phyloP scores from a whole-genome alignment of 2,113 vertebrate genomes.

The Pelecanoides urinatrix region DNA sequence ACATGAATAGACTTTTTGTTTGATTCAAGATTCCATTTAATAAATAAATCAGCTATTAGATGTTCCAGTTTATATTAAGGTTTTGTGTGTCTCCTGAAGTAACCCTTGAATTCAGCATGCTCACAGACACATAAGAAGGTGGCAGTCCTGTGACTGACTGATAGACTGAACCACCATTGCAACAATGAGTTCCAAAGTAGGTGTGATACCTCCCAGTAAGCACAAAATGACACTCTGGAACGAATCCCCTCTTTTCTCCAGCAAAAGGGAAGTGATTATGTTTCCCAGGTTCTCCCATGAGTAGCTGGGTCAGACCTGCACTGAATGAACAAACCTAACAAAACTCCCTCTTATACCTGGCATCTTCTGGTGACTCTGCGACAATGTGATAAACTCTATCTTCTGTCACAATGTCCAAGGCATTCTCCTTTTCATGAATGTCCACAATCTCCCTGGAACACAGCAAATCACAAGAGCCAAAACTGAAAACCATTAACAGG shows the following conservation, averaged over 20 bases:
- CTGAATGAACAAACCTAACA: not conserved
- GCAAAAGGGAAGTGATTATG: not conserved
- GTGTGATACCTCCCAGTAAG: not conserved
- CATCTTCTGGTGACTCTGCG: constrained; percentile 91
- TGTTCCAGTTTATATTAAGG: constrained; percentile 40
- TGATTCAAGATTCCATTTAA: constrained; percentile 51
- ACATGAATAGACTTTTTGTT: constrained; percentile 64
- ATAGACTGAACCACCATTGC: not conserved
- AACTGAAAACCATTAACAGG: not conserved
- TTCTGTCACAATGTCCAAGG: constrained; percentile 88
- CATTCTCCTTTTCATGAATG: constrained; percentile 93
- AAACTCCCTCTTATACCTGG: constrained; percentile 75
- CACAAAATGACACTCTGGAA: not conserved
- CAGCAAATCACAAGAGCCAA: not conserved
- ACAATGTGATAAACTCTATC: constrained; percentile 91
- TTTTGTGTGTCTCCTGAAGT: constrained; percentile 11
- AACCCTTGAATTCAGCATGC: not conserved
- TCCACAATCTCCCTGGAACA: constrained; percentile 88
- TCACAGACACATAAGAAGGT: not conserved
- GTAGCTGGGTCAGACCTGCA: not conserved
- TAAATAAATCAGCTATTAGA: constrained; percentile 66
- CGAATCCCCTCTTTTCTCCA: not conserved
- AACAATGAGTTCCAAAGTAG: not conserved
- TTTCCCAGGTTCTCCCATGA: not conserved
- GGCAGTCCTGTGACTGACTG: not conserved